Evolutionary conservation across 2,888 invertebrate genomes (phyloP).

Genomic region (Sinohyriopsis cumingii): DNA sequence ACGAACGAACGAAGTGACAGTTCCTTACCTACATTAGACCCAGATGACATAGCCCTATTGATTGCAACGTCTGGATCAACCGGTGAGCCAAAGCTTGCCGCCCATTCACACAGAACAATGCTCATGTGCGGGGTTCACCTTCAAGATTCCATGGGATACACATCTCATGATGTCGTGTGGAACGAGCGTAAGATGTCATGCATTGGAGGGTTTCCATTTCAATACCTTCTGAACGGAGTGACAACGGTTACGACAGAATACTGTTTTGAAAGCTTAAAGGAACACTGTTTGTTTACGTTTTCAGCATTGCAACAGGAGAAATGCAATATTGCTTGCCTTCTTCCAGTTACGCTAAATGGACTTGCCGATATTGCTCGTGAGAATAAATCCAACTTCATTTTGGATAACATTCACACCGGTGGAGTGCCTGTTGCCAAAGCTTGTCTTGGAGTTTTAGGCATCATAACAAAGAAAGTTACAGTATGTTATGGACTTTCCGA

Average conservation of each 20-base stretch:
- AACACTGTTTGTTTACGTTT: conserved; percentile 12
- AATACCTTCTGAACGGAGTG: not conserved
- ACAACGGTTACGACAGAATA: conserved; percentile 7
- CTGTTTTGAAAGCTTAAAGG: too few relatives aligned
- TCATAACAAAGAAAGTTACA: not conserved
- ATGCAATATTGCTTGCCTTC: not conserved
- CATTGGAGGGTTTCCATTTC: conserved; percentile 6
- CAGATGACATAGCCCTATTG: conserved; percentile 7
- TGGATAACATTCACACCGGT: too few relatives aligned
- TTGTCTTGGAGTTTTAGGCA: too few relatives aligned
- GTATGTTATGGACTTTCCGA: conserved; percentile 3
- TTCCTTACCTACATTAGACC: conserved; percentile 14
- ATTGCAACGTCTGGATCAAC: conserved; percentile 20
- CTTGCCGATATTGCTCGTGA: conserved; percentile 1
- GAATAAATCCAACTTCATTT: not conserved
- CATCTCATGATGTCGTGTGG: conserved; percentile 4
- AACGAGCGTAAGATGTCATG: not conserved
- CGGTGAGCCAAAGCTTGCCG: conserved; percentile 16
- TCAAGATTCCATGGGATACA: conserved; percentile 3
- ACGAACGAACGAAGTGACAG: not conserved
- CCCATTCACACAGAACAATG: conserved; percentile 13
- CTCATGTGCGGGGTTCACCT: conserved; percentile 12
- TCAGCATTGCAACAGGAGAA: conserved; percentile 12
- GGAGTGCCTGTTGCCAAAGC: too few relatives aligned
- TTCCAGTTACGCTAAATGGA: conserved; percentile 17